Base-by-base conservation (phyloP, 2,888 invertebrate genomes). In the Napeogenes sylphis region DNA sequence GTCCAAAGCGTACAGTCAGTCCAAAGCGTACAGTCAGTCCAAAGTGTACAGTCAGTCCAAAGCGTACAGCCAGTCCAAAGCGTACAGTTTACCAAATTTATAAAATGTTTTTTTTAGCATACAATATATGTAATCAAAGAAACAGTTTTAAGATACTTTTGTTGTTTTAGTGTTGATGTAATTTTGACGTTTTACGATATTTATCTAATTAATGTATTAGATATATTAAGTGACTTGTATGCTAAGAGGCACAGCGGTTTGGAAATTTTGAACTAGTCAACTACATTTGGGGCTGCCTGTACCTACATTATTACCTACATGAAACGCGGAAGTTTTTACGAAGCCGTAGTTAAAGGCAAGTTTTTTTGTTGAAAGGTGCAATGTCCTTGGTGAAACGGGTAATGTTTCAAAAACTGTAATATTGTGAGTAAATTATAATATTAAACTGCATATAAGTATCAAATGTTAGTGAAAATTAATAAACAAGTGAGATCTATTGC, bases 301-400 rank as follows among this genome's bases (percentile, higher is more conserved):
- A 4, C 3, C 4, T 38, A 54, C 47, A 64, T 60, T 60, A 42
- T 64, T 60, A 59, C 21, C 21, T 21, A 21, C 59, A 59, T 62
- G 61, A 55, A 58, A 62, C 62, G 54, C 68, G 66, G 68, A 68
- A 68, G 65, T 61, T 61, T 65, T 68, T 59, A 58, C 63, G 67
- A 66, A 70, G 64, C 68, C 65, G 61, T 68, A 66, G 63, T 59
- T 53, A 62, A 58, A 61, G 53, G 45, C 60, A 54, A 63, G 59
- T 67, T 67, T 66, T 21, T 61, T 64, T 64, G 47, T 66, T 64
- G 64, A 65, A 65, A 63, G 64, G 63, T 64, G 60, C 60, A 61
- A 62, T 57, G 65, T 63, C 68, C 66, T 69, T 69, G 63, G 55
- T 51, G 64, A 55, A 61, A 60, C 64, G 56, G 66, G 59, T 61